Base-by-base conservation (phyloP, 2,888 invertebrate genomes). In the Acanthococcus lagerstroemiae region DNA sequence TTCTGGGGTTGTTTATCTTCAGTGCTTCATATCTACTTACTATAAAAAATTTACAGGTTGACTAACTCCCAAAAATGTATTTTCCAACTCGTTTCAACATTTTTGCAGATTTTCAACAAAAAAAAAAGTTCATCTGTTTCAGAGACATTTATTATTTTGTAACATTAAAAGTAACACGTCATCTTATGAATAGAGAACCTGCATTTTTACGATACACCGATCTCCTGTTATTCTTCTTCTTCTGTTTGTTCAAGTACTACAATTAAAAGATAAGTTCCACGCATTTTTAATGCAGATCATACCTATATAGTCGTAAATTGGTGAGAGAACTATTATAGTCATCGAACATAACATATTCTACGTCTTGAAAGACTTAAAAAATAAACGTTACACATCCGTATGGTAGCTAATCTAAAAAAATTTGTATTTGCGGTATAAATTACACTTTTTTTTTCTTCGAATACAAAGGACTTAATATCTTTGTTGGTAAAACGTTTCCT, bases 131-230 rank as follows among this genome's bases (percentile, higher is more conserved):
- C 48, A 48, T 48, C 52, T 63, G 63, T 63, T 63, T 63, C 63
- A 63, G 37, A 63, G 63, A 63, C 63, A 63, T 63, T 63, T 63
- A 63, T 63, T 63, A 63, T 63, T 63, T 63, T 44, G 54, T 63
- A 63, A 63, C 63, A 63, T 63, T 63, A 63, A 63, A 63, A 63
- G 63, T 63, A 63, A 63, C 63, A 63, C 63, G 63, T 63, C 63
- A 63, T 63, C 63, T 63, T 63, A 63, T 52, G 63, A 63, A 63
- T 63, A 63, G 54, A 54, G 54, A 54, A 63, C 54, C 63, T 63
- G 63, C 26, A 54, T 30, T 52, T 63, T 63, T 52, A 54, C 37
- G 63, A 63, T 63, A 63, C 54, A 63, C 30, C 50, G 54, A 63
- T 60, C 60, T 60, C 60, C 60, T 45, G 60, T 60, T 48, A 60